These are phyloP conservation scores for Microchrysa polita DNA, from an alignment of 2,888 invertebrate species.

Conservation along the genomic window DNA sequence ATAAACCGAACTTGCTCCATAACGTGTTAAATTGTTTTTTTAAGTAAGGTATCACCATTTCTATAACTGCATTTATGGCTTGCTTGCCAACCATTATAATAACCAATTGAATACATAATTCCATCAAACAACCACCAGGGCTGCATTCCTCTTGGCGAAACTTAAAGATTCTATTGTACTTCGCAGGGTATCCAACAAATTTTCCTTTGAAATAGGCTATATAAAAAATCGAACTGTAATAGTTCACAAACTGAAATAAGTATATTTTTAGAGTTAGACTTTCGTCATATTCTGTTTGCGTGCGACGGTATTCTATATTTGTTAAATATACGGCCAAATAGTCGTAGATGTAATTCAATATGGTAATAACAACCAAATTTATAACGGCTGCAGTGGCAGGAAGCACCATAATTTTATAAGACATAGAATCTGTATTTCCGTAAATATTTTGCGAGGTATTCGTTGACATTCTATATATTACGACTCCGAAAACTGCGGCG, in stretches of 20 bases:
- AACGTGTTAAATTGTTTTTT: slow-evolving; percentile 65
- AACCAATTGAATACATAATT: slow-evolving; percentile 83
- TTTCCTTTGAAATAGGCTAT: slow-evolving; percentile 82
- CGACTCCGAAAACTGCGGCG: slow-evolving; percentile 78
- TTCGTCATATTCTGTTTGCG: slow-evolving; percentile 88
- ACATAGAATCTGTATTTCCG: slow-evolving; percentile 65
- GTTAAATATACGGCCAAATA: slow-evolving; percentile 74
- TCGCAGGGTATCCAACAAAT: slow-evolving; percentile 80
- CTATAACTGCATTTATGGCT: slow-evolving; percentile 78
- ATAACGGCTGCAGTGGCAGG: slow-evolving; percentile 81
- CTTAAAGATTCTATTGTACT: slow-evolving; percentile 77
- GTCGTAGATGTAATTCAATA: slow-evolving; percentile 77
- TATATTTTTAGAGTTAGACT: slow-evolving; percentile 88
- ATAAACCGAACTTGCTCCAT: slow-evolving; percentile 65
- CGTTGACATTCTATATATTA: slow-evolving; percentile 78
- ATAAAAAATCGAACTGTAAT: slow-evolving; percentile 88
- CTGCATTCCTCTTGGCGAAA: slow-evolving; percentile 82
- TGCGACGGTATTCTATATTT: slow-evolving; percentile 78
- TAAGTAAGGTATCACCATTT: slow-evolving; percentile 76
- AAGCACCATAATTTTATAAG: slow-evolving; percentile 73
- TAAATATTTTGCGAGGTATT: slow-evolving; percentile 69
- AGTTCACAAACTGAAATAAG: slow-evolving; percentile 88
- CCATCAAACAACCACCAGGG: slow-evolving; percentile 86
- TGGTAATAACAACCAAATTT: slow-evolving; percentile 79
- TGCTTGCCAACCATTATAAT: slow-evolving; percentile 91